Evolutionary conservation across 2,797 vertebrate species (phyloP).

Genomic region (Argya squamiceps): DNA sequence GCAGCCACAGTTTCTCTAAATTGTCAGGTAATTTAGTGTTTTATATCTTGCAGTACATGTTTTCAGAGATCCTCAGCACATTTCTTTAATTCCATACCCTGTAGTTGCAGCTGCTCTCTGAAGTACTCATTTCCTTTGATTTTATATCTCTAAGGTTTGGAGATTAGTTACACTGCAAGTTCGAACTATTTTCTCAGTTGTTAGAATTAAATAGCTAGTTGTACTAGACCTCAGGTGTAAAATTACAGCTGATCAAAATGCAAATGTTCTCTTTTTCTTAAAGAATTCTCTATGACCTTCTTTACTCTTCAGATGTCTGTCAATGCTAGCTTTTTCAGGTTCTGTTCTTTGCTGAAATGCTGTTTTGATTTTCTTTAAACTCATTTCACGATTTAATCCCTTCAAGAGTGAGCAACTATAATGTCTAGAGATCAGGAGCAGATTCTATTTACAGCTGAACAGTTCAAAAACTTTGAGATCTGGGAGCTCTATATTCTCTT

Average conservation of each 20-base stretch:
- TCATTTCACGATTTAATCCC: background rate
- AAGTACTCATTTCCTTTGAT: background rate
- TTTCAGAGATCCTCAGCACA: background rate
- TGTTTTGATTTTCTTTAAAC: slow-evolving; percentile 17
- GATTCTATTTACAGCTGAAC: background rate
- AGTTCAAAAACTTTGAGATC: background rate
- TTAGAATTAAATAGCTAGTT: slow-evolving; percentile 38
- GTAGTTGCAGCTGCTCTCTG: background rate
- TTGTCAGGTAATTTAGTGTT: background rate
- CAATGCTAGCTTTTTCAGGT: background rate
- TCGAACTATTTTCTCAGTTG: slow-evolving; percentile 25
- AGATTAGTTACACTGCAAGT: background rate
- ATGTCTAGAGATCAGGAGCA: background rate
- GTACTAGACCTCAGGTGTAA: slow-evolving; percentile 40
- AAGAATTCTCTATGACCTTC: background rate
- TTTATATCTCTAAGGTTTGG: slow-evolving; percentile 17
- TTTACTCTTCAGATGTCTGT: background rate
- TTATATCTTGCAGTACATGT: background rate
- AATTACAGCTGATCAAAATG: slow-evolving; percentile 42
- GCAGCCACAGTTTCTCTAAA: background rate
- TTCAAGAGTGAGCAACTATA: background rate
- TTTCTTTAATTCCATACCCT: background rate
- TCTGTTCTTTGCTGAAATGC: background rate
- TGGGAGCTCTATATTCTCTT: background rate
- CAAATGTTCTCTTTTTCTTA: background rate